Percentiles rank a stretch among this genome's conserved stretches.
These are phyloP conservation scores for Neofelis nebulosa DNA, from an alignment of 2,113 vertebrate genomes.

Conservation along the genomic window DNA sequence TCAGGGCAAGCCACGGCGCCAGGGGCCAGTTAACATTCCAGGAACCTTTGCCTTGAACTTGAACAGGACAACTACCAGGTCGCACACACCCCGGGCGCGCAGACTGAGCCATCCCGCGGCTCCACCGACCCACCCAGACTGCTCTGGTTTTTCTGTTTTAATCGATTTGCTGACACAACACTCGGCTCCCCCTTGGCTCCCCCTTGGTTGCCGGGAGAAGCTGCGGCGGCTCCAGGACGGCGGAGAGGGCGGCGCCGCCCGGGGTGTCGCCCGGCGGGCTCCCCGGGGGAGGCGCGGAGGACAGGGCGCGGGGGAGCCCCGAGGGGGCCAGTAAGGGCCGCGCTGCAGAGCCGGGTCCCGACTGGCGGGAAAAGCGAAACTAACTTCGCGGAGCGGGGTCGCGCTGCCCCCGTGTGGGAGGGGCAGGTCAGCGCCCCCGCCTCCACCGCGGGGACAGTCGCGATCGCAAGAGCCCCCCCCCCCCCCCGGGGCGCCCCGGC, in stretches of 20 bases:
- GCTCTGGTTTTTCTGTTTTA: not conserved
- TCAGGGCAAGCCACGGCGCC: not conserved
- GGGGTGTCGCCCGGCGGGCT: not conserved
- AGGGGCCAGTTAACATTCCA: not conserved
- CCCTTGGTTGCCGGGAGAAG: not conserved
- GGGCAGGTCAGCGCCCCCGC: not conserved
- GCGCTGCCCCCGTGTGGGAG: not conserved
- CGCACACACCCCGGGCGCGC: not conserved
- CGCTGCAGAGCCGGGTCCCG: not conserved
- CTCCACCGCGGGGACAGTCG: not conserved
- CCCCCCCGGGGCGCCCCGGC: not conserved
- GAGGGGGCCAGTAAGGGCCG: not conserved
- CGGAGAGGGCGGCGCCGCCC: slow-evolving; percentile 34
- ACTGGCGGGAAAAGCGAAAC: slow-evolving; percentile 69
- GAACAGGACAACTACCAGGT: not conserved
- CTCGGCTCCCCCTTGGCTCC: not conserved
- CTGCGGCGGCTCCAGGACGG: slow-evolving; percentile 14
- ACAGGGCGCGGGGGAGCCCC: not conserved
- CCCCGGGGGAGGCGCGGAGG: not conserved
- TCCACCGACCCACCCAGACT: not conserved
- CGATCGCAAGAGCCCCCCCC: not conserved
- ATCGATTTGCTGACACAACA: slow-evolving; percentile 27
- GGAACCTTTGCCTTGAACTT: not conserved
- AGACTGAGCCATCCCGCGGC: not conserved
- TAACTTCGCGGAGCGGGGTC: slow-evolving; percentile 35